phyloP scores from a whole-genome alignment of 2,888 invertebrate species.

The Acanthacorydalis orientalis region DNA sequence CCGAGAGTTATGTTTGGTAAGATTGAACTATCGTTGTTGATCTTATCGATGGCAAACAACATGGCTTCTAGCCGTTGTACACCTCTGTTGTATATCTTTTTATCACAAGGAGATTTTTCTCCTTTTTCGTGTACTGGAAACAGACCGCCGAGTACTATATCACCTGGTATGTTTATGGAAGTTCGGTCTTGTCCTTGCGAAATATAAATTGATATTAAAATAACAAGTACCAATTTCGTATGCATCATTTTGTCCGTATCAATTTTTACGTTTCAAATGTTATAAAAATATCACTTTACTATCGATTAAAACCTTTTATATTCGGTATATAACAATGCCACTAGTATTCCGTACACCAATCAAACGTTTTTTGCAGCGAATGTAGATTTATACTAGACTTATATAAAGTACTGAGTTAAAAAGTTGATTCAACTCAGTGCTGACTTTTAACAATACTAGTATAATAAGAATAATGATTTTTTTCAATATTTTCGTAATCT shows the following conservation, averaged over 20 bases:
- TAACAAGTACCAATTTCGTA: background rate
- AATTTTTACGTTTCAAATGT: too few relatives aligned
- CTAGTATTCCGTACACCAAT: too few relatives aligned
- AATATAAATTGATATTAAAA: background rate
- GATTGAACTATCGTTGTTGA: constrained; percentile 31
- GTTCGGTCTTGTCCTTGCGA: constrained; percentile 11
- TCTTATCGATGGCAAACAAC: constrained; percentile 39
- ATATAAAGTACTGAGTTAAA: too few relatives aligned
- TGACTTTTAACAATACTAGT: too few relatives aligned
- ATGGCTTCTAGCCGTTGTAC: constrained; percentile 45
- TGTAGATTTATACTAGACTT: too few relatives aligned
- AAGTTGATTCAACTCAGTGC: too few relatives aligned
- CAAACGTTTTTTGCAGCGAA: too few relatives aligned
- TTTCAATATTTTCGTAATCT: too few relatives aligned
- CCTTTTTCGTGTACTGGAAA: constrained; percentile 43
- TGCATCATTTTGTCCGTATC: background rate
- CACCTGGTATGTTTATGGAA: constrained; percentile 30
- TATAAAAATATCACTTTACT: too few relatives aligned
- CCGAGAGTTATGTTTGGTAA: constrained; percentile 38
- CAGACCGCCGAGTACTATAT: constrained; percentile 40
- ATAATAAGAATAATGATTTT: too few relatives aligned
- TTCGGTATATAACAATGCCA: too few relatives aligned
- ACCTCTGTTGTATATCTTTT: constrained; percentile 38
- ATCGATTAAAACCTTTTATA: too few relatives aligned
- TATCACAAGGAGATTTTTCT: constrained; percentile 28